Base-by-base conservation (phyloP, 2,888 invertebrate genomes). In the Oscheius onirici region DNA sequence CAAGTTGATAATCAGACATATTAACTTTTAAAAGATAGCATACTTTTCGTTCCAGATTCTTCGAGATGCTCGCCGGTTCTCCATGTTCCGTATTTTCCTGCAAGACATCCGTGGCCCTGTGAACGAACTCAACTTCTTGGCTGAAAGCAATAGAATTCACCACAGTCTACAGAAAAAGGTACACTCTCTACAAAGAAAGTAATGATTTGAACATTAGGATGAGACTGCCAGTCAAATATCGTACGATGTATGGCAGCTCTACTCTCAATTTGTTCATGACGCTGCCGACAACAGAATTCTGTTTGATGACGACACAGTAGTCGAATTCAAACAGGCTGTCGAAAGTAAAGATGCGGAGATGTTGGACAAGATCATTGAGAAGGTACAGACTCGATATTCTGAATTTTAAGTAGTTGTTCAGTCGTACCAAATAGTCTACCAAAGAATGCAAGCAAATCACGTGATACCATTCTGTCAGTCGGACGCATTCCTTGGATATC, bases 391-490 rank as follows among this genome's bases (percentile, higher is more conserved):
- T 28, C 24, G 10, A 6, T 6, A 26, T 13, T 22, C 8, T 17
- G 3, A n/a, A 22, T 17, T 46, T 11, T 54, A 17, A 40, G 17
- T 22, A 40, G 6, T 26, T 26, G 69, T 78, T 26, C 57, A 81
- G 80, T 79, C 84, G 15, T 86, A 84, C 71, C 83, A 81, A 67
- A 69, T 71, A 26, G 79, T 85, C 17, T 86, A 87, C 67, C 74
- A 82, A 15, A 72, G 79, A n/a, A 77, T 83, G 75, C 78, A 87
- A 78, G 51, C 72, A 41, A 75, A 76, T 20, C 81, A 86, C 69
- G 83, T 87, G 40, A 73, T 83, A 15, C 78, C 79, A 10, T 87
- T 87, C 70, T 86, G 84, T 69, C 87, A 87, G 73, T 85, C 84
- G 2, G 87, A 86, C 58, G 77, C 75, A 43, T 86, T 84, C 65